Evolutionary conservation across 1,140 invertebrate species (phyloP).

Genomic region (Planococcus citri): DNA sequence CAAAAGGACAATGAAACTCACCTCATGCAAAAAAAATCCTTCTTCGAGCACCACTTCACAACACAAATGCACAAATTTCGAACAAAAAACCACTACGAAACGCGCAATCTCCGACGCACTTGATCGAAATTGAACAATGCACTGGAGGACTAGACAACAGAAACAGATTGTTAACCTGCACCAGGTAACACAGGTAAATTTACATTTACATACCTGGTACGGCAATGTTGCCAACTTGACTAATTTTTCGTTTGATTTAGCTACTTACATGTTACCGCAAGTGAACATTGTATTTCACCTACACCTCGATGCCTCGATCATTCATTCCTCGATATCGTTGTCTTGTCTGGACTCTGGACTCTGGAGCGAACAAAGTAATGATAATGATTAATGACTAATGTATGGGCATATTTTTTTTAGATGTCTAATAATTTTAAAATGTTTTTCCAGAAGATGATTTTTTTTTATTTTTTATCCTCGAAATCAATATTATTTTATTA

Average conservation of each 20-base stretch:
- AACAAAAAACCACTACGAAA: background rate
- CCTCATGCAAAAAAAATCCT: background rate
- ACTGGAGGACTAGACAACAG: no score
- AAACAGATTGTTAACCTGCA: conserved; percentile 1
- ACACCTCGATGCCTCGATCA: no score
- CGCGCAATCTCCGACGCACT: background rate
- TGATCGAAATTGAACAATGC: background rate
- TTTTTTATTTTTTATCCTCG: no score
- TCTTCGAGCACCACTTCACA: background rate
- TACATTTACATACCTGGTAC: background rate
- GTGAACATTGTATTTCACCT: no score
- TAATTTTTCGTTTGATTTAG: background rate
- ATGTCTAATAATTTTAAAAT: no score
- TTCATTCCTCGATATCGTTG: no score
- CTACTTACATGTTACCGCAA: background rate
- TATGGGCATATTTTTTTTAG: no score
- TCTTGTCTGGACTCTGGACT: no score
- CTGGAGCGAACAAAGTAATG: no score
- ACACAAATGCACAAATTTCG: background rate
- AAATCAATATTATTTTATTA: no score
- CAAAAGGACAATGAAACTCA: background rate
- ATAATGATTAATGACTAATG: no score
- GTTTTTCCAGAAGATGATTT: no score
- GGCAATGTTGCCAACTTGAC: background rate
- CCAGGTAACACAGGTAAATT: background rate